phyloP scores from a whole-genome alignment of 2,113 vertebrate genomes.

The Alaudala cheleensis region DNA sequence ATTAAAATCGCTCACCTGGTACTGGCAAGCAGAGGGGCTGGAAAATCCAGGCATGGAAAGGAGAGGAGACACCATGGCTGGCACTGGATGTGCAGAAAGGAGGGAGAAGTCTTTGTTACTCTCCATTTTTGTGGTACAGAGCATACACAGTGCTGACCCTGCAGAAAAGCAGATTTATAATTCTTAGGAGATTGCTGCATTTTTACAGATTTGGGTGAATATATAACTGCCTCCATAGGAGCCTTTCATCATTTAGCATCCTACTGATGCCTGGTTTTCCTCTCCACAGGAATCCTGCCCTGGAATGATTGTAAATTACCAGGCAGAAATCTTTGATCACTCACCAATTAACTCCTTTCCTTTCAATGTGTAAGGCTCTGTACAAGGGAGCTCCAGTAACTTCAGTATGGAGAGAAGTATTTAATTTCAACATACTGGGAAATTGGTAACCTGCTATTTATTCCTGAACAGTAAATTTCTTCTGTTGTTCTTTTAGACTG shows the following conservation, averaged over 20 bases:
- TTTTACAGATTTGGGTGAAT: neutral
- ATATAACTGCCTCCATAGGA: neutral
- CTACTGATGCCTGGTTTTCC: conserved; percentile 27
- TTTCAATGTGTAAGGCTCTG: neutral
- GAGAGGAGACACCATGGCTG: neutral
- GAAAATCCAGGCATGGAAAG: neutral
- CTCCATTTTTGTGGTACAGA: neutral
- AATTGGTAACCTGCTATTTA: neutral
- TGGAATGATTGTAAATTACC: conserved; percentile 32
- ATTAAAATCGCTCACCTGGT: neutral
- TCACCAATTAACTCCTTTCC: conserved; percentile 30
- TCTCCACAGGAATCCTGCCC: conserved; percentile 18
- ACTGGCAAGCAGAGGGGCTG: neutral
- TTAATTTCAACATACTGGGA: neutral
- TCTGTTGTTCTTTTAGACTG: neutral
- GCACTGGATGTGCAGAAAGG: neutral
- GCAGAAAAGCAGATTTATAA: neutral
- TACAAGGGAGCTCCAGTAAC: neutral
- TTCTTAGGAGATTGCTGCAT: neutral
- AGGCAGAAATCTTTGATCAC: conserved; percentile 50
- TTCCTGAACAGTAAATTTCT: neutral
- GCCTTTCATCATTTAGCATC: conserved; percentile 30
- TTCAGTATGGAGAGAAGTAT: neutral
- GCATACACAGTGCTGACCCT: neutral
- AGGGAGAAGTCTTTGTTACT: neutral